Percentiles rank a stretch among this genome's conserved stretches.
Evolutionary conservation across 37 sponge, comb jelly and placozoan species (phyloP).

Genomic region (Corticium candelabrum): DNA sequence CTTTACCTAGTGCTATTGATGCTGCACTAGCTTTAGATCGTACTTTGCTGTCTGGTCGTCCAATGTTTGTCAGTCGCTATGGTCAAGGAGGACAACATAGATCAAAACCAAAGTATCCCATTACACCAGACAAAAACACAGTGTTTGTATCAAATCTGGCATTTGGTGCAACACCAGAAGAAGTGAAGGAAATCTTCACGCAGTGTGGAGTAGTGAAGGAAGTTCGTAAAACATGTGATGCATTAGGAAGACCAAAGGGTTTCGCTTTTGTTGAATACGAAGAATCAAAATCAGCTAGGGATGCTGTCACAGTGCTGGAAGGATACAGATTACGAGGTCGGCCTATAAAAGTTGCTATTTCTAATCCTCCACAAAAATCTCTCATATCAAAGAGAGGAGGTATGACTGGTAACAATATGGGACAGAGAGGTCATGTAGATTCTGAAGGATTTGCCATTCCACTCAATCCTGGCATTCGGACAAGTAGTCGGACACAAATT

Average conservation of each 20-base stretch:
- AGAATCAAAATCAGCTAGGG: slow-evolving; percentile 38
- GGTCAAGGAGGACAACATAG: not conserved
- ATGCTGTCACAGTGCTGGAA: slow-evolving; percentile 40
- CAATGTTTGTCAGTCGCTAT: not conserved
- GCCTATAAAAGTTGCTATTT: slow-evolving; percentile 53
- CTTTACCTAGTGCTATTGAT: not conserved
- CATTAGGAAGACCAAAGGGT: slow-evolving; percentile 47
- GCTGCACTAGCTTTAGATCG: not conserved
- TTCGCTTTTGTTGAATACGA: slow-evolving; percentile 60
- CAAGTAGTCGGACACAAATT: no score
- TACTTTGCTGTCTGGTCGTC: not conserved
- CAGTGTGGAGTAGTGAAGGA: slow-evolving; percentile 51
- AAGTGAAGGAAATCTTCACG: slow-evolving; percentile 30
- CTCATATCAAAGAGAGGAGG: no score
- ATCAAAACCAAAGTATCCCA: not conserved
- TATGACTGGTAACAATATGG: no score
- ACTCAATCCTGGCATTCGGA: no score
- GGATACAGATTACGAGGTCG: slow-evolving; percentile 19
- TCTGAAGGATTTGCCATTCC: no score
- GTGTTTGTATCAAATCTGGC: slow-evolving; percentile 75
- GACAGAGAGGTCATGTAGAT: no score
- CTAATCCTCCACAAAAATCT: slow-evolving; percentile 49
- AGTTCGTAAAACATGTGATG: slow-evolving; percentile 30
- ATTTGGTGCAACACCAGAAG: slow-evolving; percentile 22
- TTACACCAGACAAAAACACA: slow-evolving; percentile 15